phyloP scores from a whole-genome alignment of 2,888 invertebrate genomes.

The Scaptomyza parva region DNA sequence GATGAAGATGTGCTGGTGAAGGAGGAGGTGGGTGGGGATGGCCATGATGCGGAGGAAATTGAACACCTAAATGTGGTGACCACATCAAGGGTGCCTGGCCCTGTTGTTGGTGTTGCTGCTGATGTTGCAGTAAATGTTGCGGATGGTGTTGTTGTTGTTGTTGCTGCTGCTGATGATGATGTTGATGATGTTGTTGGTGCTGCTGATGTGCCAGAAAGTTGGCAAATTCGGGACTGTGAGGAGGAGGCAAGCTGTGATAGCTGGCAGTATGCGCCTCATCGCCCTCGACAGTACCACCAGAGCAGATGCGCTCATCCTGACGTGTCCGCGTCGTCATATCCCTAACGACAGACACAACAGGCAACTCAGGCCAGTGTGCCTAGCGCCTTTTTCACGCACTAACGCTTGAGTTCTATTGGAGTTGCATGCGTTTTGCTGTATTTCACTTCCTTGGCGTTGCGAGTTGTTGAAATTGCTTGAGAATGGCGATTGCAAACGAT shows the following conservation, averaged over 20 bases:
- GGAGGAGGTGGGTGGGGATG: slow-evolving; percentile 38
- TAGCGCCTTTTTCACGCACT: slow-evolving; percentile 48
- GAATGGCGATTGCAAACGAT: slow-evolving; percentile 15
- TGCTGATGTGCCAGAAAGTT: slow-evolving; percentile 66
- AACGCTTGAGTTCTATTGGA: slow-evolving; percentile 53
- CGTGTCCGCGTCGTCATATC: slow-evolving; percentile 70
- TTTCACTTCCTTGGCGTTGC: slow-evolving; percentile 12
- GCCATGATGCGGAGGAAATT: slow-evolving; percentile 52
- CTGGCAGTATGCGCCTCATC: slow-evolving; percentile 40
- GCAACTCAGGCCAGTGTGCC: slow-evolving; percentile 21
- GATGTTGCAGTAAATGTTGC: slow-evolving; percentile 46
- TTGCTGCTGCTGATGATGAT: slow-evolving; percentile 19
- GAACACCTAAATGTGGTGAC: slow-evolving; percentile 61
- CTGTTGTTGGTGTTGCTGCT: slow-evolving; percentile 51
- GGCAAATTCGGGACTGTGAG: slow-evolving; percentile 58
- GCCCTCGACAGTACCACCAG: slow-evolving; percentile 47
- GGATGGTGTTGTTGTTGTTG: slow-evolving; percentile 13
- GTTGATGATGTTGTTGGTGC: slow-evolving; percentile 43
- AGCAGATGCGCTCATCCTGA: slow-evolving; percentile 66
- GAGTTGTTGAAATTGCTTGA: slow-evolving; percentile 15
- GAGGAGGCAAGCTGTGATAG: slow-evolving; percentile 57
- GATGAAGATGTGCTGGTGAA: slow-evolving; percentile 39
- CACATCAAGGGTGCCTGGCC: slow-evolving; percentile 59
- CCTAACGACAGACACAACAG: slow-evolving; percentile 34
- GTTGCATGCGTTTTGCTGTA: slow-evolving; percentile 52